Percentiles rank a stretch among this genome's conserved stretches.
phyloP scores from a whole-genome alignment of 2,797 vertebrate genomes.

The Sardinella longiceps region DNA sequence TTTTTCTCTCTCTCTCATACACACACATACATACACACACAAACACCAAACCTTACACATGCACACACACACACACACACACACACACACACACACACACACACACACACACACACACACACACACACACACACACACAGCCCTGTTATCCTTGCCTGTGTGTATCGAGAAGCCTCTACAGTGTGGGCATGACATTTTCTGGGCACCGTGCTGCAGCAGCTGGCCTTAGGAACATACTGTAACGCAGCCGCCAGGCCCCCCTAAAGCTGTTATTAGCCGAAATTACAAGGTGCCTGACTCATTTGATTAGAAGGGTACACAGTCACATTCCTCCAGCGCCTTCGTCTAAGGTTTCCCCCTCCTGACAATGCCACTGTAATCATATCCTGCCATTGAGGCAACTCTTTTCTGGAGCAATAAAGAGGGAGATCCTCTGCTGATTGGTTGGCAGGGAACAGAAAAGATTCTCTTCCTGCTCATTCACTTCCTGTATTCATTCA shows the following conservation, averaged over 20 bases:
- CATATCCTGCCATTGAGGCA: constrained; percentile 12
- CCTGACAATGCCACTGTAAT: constrained; percentile 20
- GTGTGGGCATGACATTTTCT: constrained; percentile 22
- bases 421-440: neutral
- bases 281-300: constrained; percentile 23
- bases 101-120: neutral
- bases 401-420: neutral
- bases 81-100: neutral
- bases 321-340: constrained; percentile 3
- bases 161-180: neutral
- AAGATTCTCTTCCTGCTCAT: neutral
- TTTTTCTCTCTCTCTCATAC: no score
- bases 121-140: constrained; percentile 13
- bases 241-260: neutral
- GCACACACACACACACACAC: neutral
- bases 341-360: constrained; percentile 1
- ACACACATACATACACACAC: no score
- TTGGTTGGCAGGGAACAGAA: neutral
- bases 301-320: constrained; percentile 23
- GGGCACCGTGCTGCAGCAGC: neutral
- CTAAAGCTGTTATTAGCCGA: constrained; percentile 22
- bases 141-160: neutral
- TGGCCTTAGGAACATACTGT: constrained; percentile 7
- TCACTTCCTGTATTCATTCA: neutral
- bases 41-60: neutral